Evolutionary conservation across 2,888 invertebrate species (phyloP).

Genomic region (Ischnura elegans): DNA sequence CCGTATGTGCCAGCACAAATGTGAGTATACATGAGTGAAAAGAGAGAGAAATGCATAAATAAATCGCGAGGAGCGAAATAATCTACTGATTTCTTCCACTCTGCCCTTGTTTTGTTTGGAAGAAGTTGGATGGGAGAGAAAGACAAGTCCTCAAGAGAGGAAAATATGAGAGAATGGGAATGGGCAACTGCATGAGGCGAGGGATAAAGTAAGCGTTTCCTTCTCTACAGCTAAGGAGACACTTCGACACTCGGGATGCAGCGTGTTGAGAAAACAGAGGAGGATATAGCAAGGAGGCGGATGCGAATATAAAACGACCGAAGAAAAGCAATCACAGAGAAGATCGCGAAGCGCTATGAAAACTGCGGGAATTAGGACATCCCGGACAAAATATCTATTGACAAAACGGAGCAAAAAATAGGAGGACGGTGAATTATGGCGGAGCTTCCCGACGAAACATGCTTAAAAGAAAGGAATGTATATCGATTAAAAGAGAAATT

Average conservation of each 20-base stretch:
- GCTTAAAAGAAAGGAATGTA: too few species aligned
- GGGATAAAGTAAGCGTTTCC: not conserved
- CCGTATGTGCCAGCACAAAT: not conserved
- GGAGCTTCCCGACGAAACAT: too few species aligned
- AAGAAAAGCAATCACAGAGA: not conserved
- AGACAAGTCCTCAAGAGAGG: not conserved
- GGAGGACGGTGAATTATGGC: too few species aligned
- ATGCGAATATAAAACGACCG: not conserved
- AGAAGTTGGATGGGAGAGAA: not conserved
- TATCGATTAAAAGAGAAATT: too few species aligned
- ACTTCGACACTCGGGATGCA: not conserved
- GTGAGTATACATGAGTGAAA: not conserved
- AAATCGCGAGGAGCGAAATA: conserved; percentile 28
- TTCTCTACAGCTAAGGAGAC: not conserved
- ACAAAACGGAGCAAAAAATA: not conserved
- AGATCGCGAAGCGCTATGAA: not conserved
- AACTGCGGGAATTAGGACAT: not conserved
- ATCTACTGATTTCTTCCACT: not conserved
- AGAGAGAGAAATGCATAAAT: not conserved
- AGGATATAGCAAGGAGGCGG: not conserved
- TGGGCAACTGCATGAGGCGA: not conserved
- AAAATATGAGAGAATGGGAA: not conserved
- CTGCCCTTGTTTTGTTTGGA: not conserved
- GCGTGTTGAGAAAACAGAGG: not conserved
- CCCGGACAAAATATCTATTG: not conserved